Base-by-base conservation (phyloP, 2,888 invertebrate genomes). In the Entomobrya proxima region DNA sequence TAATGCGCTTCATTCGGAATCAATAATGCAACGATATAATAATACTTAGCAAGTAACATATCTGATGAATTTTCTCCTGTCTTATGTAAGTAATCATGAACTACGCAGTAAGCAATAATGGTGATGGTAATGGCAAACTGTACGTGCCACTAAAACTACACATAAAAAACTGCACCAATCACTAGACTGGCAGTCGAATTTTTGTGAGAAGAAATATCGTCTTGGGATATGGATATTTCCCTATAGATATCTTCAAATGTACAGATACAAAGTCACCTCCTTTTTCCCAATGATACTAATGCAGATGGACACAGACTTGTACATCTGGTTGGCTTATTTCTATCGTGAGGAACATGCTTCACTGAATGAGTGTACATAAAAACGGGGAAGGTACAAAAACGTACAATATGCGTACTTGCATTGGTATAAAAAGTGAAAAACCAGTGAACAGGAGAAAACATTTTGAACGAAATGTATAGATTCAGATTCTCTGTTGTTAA, bases 1-100 rank as follows among this genome's bases (percentile, higher is more conserved):
- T 82, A 75, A 75, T 75, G 50, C 55, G 58, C 47, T 75, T 75
- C 61, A 50, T 75, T 50, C 58, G 30, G 35, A 82, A 82, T 82
- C 82, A 82, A 82, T 82, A 82, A 81, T 74, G 80, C 80, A 80
- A 27, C 37, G 52, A 52, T 35, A 52, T 75, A 75, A 72, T 72
- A 72, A 72, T 72, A 30, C 72, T 72, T 44, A 72, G 72, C 18
- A 47, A 72, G 32, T 72, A 47, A 27, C 72, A 75, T 44, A 75
- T 35, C 75, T 52, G 18, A 75, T 75, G 18, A 50, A 32, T 75
- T 52, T 30, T 74, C 24, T 35, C 35, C 44, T 52, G 7, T 7
- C 44, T n/a, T 50, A 18, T 52, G 50, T 37, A 75, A 75, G 15
- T 72, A 47, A 72, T 72, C 72, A 72, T 72, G 47, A 72, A 47